These are phyloP conservation scores for Rhizomys pruinosus DNA, from an alignment of 2,113 vertebrate genomes.

Conservation along the genomic window DNA sequence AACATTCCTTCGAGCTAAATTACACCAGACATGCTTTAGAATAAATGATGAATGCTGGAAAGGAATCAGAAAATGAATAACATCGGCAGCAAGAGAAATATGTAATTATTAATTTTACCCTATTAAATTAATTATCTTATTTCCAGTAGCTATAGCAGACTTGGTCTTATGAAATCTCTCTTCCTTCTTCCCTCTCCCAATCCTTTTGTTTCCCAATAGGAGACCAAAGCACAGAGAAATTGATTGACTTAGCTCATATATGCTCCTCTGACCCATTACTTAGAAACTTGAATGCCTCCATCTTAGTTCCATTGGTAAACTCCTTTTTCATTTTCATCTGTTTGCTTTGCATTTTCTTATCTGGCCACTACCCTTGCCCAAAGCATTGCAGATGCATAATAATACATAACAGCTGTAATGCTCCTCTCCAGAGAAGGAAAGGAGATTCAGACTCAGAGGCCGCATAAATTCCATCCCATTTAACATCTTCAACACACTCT, in stretches of 20 bases:
- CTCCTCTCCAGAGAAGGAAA: conserved; percentile 23
- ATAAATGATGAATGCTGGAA: not conserved
- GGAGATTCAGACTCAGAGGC: not conserved
- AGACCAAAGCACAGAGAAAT: not conserved
- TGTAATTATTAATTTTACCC: not conserved
- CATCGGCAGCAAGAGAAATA: not conserved
- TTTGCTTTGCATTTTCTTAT: conserved; percentile 73
- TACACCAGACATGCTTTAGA: not conserved
- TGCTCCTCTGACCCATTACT: conserved; percentile 10
- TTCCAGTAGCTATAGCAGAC: not conserved
- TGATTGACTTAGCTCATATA: not conserved
- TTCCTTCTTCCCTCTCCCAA: not conserved
- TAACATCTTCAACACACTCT: conserved; percentile 3
- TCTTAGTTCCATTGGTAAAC: conserved; percentile 45
- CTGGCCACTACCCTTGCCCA: conserved; percentile 47
- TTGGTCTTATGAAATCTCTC: not conserved
- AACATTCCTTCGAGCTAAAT: not conserved
- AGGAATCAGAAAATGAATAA: not conserved
- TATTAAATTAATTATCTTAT: not conserved
- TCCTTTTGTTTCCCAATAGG: not conserved
- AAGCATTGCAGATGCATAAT: conserved; percentile 59
- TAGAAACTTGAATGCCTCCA: conserved; percentile 38
- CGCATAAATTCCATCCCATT: conserved; percentile 17
- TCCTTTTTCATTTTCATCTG: conserved; percentile 51
- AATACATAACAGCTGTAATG: conserved; percentile 67